Base-by-base conservation (phyloP, 2,888 invertebrate genomes). In the Epinotia bilunana region DNA sequence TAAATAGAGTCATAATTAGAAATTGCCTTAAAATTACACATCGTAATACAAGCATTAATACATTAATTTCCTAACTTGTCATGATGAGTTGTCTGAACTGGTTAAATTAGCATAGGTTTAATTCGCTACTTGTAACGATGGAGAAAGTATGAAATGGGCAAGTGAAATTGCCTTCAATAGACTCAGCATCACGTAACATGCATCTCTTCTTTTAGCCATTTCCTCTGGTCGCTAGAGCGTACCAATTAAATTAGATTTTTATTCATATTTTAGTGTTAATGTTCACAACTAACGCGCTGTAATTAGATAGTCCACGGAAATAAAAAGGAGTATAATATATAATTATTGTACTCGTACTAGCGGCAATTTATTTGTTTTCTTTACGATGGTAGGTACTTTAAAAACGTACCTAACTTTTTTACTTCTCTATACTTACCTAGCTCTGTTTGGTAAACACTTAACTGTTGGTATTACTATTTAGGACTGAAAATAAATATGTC, bases 121-220 rank as follows among this genome's bases (percentile, higher is more conserved):
- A 72, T 75, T 75, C 53, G n/a, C 65, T 18, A 18, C 49, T 67
- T 62, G 57, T 72, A 57, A 61, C 67, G 75, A 75, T 67, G 61
- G 71, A 75, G 75, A 75, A 75, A 75, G 75, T 75, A 65, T 46
- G 60, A 65, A 75, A 75, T 67, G 55, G 46, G 55, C 65, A 18
- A 72, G 75, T 75, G 75, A 75, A 75, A 75, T 72, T 75, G 49
- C 67, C 61, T 67, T 57, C 28, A 46, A 57, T 57, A 28, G 71
- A 60, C 64, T 43, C 28, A 53, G 46, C 60, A 62, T 69, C 69
- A 69, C 69, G 63, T 74, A 67, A 67, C 73, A n/a, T 20, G 64
- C 43, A 69, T 70, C 70, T 74, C 58, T 58, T 39, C 23, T 57
- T 60, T 71, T 23, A 33, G 69, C 9, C 11, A 53, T 58, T 58